phyloP scores from a whole-genome alignment of 2,888 invertebrate species.

The Frankliniella fusca region DNA sequence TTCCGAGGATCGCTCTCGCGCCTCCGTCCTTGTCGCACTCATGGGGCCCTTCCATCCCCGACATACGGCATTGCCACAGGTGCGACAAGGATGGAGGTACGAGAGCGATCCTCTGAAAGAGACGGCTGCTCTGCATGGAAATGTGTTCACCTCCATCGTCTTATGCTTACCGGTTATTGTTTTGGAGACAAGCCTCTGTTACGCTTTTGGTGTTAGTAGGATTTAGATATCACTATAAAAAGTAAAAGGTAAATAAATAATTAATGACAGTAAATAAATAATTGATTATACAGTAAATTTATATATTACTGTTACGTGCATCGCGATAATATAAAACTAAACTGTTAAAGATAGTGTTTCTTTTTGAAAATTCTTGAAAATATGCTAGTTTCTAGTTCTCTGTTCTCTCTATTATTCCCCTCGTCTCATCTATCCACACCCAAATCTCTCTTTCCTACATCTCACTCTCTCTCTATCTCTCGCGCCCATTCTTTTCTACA shows the following conservation, averaged over 20 bases:
- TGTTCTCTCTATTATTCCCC: no score
- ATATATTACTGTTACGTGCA: background rate
- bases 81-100: no score
- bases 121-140: background rate
- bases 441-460: background rate
- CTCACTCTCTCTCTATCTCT: background rate
- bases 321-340: background rate
- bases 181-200: background rate
- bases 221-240: background rate
- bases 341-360: background rate
- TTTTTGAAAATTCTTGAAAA: background rate
- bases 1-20: no score
- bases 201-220: slow-evolving; percentile 10
- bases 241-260: background rate
- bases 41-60: no score
- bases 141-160: no score
- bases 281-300: background rate
- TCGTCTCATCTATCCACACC: no score
- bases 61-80: no score
- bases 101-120: no score
- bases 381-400: no score
- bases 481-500: background rate
- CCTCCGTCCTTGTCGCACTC: no score
- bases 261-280: background rate
- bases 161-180: background rate